Conservation (phyloP, 2,888 invertebrate species). For the Synergus japonicus region DNA sequence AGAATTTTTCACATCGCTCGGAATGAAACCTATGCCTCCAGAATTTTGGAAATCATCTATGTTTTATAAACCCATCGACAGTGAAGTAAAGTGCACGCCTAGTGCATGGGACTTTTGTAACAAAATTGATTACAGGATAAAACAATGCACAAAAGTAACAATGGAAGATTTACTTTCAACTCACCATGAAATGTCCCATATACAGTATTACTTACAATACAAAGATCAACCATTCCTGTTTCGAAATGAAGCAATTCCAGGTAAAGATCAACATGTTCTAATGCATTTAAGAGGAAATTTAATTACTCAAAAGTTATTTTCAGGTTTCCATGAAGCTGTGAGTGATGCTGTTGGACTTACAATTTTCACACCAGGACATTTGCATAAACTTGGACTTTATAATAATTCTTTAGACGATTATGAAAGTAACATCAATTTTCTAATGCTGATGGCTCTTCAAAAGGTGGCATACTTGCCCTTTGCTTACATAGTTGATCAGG, state of each 20-base stretch:
- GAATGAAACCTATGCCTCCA: slow-evolving; percentile 87
- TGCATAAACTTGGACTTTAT: slow-evolving; percentile 85
- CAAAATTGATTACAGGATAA: slow-evolving; percentile 90
- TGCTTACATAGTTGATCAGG: slow-evolving; percentile 89
- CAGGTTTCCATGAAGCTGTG: slow-evolving; percentile 92
- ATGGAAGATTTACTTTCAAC: slow-evolving; percentile 88
- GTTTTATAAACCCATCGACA: slow-evolving; percentile 86
- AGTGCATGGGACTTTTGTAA: slow-evolving; percentile 94
- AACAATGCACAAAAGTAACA: slow-evolving; percentile 89
- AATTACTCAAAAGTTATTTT: slow-evolving; percentile 54
- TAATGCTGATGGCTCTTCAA: slow-evolving; percentile 88
- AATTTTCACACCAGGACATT: slow-evolving; percentile 87
- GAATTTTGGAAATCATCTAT: slow-evolving; percentile 92
- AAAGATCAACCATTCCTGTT: slow-evolving; percentile 86
- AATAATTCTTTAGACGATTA: slow-evolving; percentile 83
- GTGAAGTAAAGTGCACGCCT: slow-evolving; percentile 86
- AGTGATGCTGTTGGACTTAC: slow-evolving; percentile 89
- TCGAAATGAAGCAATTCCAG: slow-evolving; percentile 90
- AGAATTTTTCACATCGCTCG: slow-evolving; percentile 89
- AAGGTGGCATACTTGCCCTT: slow-evolving; percentile 89
- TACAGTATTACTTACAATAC: slow-evolving; percentile 90
- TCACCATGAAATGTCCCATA: slow-evolving; percentile 91
- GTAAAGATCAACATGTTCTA: slow-evolving; percentile 74
- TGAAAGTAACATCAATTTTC: slow-evolving; percentile 87
- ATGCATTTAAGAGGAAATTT: not conserved